A percentile compares a stretch with the other conserved stretches of the same genome.
Evolutionary conservation across 2,113 vertebrate genomes (phyloP).

Genomic region (Corynorhinus townsendii): DNA sequence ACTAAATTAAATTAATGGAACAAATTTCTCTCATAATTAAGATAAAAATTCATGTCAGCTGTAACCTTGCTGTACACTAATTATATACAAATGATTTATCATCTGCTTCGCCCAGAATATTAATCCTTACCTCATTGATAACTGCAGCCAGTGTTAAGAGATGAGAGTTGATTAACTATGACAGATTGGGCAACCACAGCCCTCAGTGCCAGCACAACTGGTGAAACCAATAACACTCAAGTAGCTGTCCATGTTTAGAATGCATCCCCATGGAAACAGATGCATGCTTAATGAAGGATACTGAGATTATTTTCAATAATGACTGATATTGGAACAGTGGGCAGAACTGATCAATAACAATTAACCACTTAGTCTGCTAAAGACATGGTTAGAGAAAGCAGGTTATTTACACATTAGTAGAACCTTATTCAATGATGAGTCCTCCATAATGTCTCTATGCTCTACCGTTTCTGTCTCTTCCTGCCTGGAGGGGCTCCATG

Average conservation of each 20-base stretch:
- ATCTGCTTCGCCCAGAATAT: conserved; percentile 92
- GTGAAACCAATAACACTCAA: conserved; percentile 81
- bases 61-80: conserved; percentile 97
- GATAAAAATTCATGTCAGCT: conserved; percentile 97
- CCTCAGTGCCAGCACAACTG: conserved; percentile 81
- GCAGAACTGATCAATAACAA: conserved; percentile 86
- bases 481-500: conserved; percentile 51
- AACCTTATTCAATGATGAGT: conserved; percentile 66
- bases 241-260: conserved; percentile 82
- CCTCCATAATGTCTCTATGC: conserved; percentile 76
- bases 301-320: conserved; percentile 85
- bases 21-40: conserved; percentile 97
- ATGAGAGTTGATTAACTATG: conserved; percentile 93
- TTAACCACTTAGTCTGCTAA: conserved; percentile 81
- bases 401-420: conserved; percentile 79
- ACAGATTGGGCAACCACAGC: conserved; percentile 89
- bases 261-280: conserved; percentile 87
- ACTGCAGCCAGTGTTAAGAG: conserved; percentile 91
- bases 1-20: conserved; percentile 97
- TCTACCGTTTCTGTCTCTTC: conserved; percentile 34
- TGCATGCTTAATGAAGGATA: conserved; percentile 85
- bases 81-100: conserved; percentile 98
- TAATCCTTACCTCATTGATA: conserved; percentile 94
- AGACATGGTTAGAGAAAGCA: conserved; percentile 81
- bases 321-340: conserved; percentile 83